These are phyloP conservation scores for Nezara viridula DNA, from an alignment of 2,888 invertebrate genomes.

Conservation along the genomic window DNA sequence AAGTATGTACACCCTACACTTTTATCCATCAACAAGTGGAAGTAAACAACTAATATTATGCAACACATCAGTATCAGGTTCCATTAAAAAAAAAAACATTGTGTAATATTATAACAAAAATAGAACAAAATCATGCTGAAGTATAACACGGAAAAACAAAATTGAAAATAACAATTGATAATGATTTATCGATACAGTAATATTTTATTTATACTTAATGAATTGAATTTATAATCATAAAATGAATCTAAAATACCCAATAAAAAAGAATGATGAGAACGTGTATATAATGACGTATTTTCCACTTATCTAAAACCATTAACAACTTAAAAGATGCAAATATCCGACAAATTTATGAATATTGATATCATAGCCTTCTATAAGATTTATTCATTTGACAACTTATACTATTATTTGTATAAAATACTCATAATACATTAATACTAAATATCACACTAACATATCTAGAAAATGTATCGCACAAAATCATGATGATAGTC, in stretches of 20 bases:
- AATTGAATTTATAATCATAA: neutral
- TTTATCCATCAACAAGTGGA: neutral
- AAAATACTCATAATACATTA: neutral
- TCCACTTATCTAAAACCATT: neutral
- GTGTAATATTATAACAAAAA: neutral
- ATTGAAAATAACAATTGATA: neutral
- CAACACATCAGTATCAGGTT: slow-evolving; percentile 58
- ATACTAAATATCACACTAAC: neutral
- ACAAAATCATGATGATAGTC: neutral
- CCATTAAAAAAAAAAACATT: neutral
- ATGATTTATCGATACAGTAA: neutral
- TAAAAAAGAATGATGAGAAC: no score
- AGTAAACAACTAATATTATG: neutral
- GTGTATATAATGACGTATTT: no score
- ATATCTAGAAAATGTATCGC: neutral
- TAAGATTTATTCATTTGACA: neutral
- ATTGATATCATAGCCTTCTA: neutral
- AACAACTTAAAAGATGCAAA: neutral
- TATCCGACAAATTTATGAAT: neutral
- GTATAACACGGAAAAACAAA: neutral
- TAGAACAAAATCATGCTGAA: neutral
- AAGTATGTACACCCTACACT: neutral
- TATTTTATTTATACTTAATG: no score
- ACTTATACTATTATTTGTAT: neutral
- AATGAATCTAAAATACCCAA: neutral